Base-by-base conservation (phyloP, 2,888 invertebrate species). In the Synergus itoensis region DNA sequence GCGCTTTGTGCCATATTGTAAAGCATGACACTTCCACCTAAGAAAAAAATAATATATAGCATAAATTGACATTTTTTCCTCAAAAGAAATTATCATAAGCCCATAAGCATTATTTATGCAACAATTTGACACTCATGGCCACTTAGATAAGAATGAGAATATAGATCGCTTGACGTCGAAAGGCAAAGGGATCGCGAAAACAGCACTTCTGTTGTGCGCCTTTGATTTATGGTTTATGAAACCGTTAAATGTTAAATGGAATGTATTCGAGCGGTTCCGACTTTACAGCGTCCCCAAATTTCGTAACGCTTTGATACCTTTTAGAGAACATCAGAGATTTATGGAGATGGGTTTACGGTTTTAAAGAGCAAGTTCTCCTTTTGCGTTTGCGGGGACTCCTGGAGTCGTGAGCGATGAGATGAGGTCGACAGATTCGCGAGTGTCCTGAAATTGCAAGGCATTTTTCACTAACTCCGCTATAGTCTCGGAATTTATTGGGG, bases 241-340 rank as follows among this genome's bases (percentile, higher is more conserved):
- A 73, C 48, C 73, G 69, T 69, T 69, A 69, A 69, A 69, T 36
- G 36, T n/a, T 73, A 73, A 73, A 73, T 53, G 73, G 18, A 48
- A 36, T 73, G 73, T 53, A 73, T 43, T 67, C 67, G 45, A 67
- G 67, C 41, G 21, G 67, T 21, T 78, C 16, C n/a, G 41, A 53
- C 62, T 78, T 78, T 69, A 78, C 69, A 45, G 40, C 41, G 43
- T 45, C 41, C 69, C 41, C 41, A 69, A 78, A 69, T 78, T 78
- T 78, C 60, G 78, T 60, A 78, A 78, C 77, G 69, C 57, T 28
- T 40, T 69, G 69, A 57, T 73, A 53, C 73, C 41, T 67, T 77
- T 78, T 45, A 60, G 21, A 43, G 63, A 77, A 77, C 28, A 73
- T 53, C n/a, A 53, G 36, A 48, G 73, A 73, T 73, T 73, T 73